phyloP scores from a whole-genome alignment of 2,797 vertebrate genomes.

The Vireo griseus region DNA sequence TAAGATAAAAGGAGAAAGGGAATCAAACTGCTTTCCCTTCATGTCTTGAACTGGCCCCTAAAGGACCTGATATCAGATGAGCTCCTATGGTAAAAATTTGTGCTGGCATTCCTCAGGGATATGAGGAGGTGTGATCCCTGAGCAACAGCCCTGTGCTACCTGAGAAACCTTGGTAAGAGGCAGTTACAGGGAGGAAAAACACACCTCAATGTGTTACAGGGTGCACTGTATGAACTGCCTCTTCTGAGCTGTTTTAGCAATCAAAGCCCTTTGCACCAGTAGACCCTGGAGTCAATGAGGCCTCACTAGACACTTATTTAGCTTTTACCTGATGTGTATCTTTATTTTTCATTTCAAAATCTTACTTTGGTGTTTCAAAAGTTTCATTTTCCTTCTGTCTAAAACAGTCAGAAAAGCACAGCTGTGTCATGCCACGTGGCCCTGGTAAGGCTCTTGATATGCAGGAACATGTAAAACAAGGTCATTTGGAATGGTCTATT shows the following conservation, averaged over 20 bases:
- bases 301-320: background rate
- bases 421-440: background rate
- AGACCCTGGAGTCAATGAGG: background rate
- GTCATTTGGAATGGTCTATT: background rate
- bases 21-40: background rate
- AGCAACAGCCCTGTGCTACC: background rate
- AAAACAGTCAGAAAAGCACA: background rate
- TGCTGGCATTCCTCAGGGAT: background rate
- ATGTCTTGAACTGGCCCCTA: background rate
- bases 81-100: background rate
- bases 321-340: background rate
- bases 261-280: background rate
- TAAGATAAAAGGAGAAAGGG: background rate
- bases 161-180: background rate
- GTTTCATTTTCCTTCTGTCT: background rate
- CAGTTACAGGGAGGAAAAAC: background rate
- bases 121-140: background rate
- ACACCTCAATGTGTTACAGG: fast-evolving
- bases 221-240: background rate
- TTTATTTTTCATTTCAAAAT: background rate
- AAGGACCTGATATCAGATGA: background rate
- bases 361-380: background rate
- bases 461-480: background rate
- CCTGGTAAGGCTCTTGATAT: background rate
- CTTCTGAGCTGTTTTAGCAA: background rate